Percentiles rank a stretch among this genome's conserved stretches.
These are phyloP conservation scores for Danionella cerebrum DNA, from an alignment of 2,113 vertebrate genomes.

Conservation along the genomic window DNA sequence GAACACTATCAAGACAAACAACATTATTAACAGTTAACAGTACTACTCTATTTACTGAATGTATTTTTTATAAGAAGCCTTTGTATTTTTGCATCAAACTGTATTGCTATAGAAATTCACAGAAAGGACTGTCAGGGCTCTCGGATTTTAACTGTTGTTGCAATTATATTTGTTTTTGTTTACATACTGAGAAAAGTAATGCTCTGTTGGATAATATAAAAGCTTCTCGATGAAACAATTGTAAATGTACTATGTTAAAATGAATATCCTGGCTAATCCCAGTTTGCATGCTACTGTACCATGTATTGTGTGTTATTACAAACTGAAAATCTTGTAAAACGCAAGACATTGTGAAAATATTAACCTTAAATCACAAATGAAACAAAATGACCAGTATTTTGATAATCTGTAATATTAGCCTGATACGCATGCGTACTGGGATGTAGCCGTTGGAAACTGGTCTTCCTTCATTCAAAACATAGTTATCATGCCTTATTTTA, in stretches of 20 bases:
- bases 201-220: too few species aligned
- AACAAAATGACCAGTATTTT: neutral
- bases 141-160: too few species aligned
- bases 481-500: constrained; percentile 15
- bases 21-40: too few species aligned
- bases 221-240: too few species aligned
- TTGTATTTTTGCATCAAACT: too few species aligned
- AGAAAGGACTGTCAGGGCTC: too few species aligned
- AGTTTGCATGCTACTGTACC: neutral
- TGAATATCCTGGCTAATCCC: neutral
- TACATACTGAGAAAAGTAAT: too few species aligned
- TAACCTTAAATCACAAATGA: neutral
- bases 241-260: neutral
- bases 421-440: neutral
- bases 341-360: neutral
- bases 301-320: neutral
- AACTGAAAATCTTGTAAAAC: neutral
- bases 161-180: too few species aligned
- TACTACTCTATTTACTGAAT: too few species aligned
- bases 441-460: neutral
- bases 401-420: neutral
- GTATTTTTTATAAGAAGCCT: too few species aligned
- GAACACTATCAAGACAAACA: too few species aligned
- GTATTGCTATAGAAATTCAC: too few species aligned
- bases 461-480: constrained; percentile 6